Conservation (phyloP, 53 echinoderm and acorn worm genomes). For the Patiria pectinifera region DNA sequence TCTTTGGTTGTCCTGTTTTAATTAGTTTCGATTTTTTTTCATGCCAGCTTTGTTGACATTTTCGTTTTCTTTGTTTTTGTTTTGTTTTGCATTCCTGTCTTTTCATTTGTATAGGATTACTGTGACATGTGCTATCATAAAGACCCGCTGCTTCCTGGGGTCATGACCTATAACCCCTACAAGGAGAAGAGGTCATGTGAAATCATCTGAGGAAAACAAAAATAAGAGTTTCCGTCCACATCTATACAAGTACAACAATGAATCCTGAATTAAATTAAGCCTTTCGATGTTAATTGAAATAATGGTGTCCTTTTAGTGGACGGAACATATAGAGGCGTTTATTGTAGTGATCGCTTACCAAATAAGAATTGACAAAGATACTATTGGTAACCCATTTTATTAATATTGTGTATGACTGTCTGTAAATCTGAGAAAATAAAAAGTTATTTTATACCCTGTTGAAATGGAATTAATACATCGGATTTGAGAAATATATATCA, state of each 20-base stretch:
- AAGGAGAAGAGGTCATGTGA: slow-evolving; percentile 9
- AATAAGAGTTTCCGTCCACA: background rate
- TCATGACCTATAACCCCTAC: slow-evolving; percentile 10
- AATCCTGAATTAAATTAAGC: background rate
- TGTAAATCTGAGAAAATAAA: too few species aligned
- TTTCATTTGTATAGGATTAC: background rate
- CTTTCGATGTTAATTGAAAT: too few species aligned
- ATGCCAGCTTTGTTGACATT: background rate
- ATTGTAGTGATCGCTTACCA: too few species aligned
- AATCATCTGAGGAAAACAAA: background rate
- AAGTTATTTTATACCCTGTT: too few species aligned
- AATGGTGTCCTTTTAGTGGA: too few species aligned
- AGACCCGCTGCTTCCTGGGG: slow-evolving; percentile 1
- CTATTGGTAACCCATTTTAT: too few species aligned
- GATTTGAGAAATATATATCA: too few species aligned
- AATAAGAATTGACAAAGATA: too few species aligned
- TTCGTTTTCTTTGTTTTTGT: background rate
- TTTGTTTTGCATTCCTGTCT: background rate
- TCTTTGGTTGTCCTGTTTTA: too few species aligned
- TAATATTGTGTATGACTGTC: too few species aligned
- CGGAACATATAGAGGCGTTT: too few species aligned
- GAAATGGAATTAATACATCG: too few species aligned
- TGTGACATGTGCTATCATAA: background rate
- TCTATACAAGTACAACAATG: background rate
- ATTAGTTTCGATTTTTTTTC: background rate